A percentile compares a stretch with the other conserved stretches of the same genome.
Evolutionary conservation across 2,888 invertebrate species (phyloP).

Genomic region (Clusia tigrina): DNA sequence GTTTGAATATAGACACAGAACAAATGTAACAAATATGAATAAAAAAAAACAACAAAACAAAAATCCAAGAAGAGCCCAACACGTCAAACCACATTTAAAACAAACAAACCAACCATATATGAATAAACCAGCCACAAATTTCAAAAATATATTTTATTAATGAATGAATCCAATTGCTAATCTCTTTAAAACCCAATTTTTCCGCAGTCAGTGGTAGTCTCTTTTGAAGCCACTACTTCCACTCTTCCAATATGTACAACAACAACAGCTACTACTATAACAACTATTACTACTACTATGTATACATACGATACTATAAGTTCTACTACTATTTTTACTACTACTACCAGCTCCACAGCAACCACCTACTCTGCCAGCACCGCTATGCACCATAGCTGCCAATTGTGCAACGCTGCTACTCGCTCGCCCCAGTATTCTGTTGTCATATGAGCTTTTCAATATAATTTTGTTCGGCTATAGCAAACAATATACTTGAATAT

Average conservation of each 20-base stretch:
- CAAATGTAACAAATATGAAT: too few species aligned
- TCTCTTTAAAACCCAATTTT: conserved; percentile 15
- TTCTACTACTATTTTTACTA: conserved; percentile 22
- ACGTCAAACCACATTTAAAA: conserved; percentile 23
- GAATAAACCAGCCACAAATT: conserved; percentile 21
- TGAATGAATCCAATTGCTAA: conserved; percentile 24
- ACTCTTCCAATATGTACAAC: not conserved
- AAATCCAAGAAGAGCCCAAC: conserved; percentile 40
- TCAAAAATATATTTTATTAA: conserved; percentile 16
- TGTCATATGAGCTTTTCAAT: conserved; percentile 55
- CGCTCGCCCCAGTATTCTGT: conserved; percentile 48
- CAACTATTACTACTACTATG: conserved; percentile 42
- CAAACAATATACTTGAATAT: conserved; percentile 3
- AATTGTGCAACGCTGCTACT: conserved; percentile 34
- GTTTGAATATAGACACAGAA: conserved; percentile 61
- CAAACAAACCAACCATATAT: too few species aligned
- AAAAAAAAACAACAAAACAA: too few species aligned
- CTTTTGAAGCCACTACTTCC: conserved; percentile 9
- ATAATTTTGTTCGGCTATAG: conserved; percentile 2
- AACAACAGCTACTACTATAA: not conserved
- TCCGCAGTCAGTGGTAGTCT: conserved; percentile 11
- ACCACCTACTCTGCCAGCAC: conserved; percentile 13
- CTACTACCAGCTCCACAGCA: too few species aligned
- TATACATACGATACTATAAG: conserved; percentile 5
- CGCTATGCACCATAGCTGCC: conserved; percentile 17